These are phyloP conservation scores for Atethmia centrago DNA, from an alignment of 2,888 invertebrate genomes.

Conservation along the genomic window DNA sequence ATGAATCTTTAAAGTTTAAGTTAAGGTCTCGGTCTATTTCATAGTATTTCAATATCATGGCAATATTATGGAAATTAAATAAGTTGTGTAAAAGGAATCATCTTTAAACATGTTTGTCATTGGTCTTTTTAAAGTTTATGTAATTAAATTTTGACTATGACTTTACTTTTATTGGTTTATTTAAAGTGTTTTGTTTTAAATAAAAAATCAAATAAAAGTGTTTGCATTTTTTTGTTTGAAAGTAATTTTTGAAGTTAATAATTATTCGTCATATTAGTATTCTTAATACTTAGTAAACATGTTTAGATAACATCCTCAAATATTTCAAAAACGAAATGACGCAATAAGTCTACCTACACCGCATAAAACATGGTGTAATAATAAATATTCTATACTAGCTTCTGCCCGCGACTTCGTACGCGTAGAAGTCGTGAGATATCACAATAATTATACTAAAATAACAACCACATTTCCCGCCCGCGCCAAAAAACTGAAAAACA, in stretches of 20 bases:
- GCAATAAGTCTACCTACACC: background rate
- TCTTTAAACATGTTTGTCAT: background rate
- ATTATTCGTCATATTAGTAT: background rate
- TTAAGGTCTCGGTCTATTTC: too few species aligned
- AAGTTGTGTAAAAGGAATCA: background rate
- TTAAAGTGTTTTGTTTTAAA: background rate
- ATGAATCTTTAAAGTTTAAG: too few species aligned
- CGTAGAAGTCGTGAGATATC: too few species aligned
- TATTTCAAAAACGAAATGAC: background rate
- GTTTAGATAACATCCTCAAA: background rate
- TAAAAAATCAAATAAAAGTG: background rate
- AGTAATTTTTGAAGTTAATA: background rate
- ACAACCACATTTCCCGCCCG: too few species aligned
- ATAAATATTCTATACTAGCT: background rate
- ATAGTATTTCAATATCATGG: too few species aligned
- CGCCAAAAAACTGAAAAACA: too few species aligned
- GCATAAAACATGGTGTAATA: background rate
- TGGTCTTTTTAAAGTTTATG: background rate
- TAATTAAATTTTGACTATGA: background rate
- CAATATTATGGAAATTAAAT: too few species aligned
- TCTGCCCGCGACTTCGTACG: too few species aligned
- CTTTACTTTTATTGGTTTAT: background rate
- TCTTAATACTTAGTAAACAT: background rate
- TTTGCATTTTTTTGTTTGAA: slow-evolving; percentile 3
- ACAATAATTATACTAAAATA: too few species aligned